Base-by-base conservation (phyloP, 2,797 vertebrate species). In the Carapus acus region DNA sequence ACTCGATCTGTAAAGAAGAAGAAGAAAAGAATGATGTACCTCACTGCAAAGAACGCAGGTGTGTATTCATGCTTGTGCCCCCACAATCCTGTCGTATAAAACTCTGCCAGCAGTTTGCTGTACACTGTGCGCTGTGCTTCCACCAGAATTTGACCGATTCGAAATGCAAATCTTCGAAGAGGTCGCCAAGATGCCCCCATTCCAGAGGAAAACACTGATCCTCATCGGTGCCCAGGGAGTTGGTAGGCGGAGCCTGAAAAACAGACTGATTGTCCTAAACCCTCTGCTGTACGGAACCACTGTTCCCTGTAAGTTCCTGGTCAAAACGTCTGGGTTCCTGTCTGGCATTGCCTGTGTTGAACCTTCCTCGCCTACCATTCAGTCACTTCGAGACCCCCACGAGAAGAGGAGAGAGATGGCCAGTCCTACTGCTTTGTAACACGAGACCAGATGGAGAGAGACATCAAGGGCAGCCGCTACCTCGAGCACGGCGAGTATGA, bases 11-110 rank as follows among this genome's bases (percentile, higher is more conserved):
- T 85, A 54, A 98, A 93, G 86, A 97, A 92, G 81, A 99, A 97
- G 87, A 98, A 97, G 89, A 98, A 97, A 78, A 98, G 92, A 83
- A 92, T 94, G 87, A 99, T 99, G 96, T 99, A 99, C 78, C 89
- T 99, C 59, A 98, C 93, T 19, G 91, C 96, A 29, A 96, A 93
- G 85, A 98, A 99, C 77, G 95, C 96, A 89, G 96, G 96, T 98
- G 78, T 49, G 78, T 79, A 38, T 7, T 58, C 2, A 13, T 6
- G 12, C 7, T 13, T 16, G 6, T 17, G 16, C 21, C 11, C 2
- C 9, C 8, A 12, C n/a, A 12, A 48, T 20, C 3, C 6, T 17
- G 8, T 33, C 2, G 1, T 23, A 23, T n/a, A 6, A 31, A 17
- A 38, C 21, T 36, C 19, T 22, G 6, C n/a, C 8, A 12, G 13